Evolutionary conservation across 2,113 vertebrate genomes (phyloP), one percentile per base, ranked within the genome.

Genomic region (Perccottus glenii): DNA sequence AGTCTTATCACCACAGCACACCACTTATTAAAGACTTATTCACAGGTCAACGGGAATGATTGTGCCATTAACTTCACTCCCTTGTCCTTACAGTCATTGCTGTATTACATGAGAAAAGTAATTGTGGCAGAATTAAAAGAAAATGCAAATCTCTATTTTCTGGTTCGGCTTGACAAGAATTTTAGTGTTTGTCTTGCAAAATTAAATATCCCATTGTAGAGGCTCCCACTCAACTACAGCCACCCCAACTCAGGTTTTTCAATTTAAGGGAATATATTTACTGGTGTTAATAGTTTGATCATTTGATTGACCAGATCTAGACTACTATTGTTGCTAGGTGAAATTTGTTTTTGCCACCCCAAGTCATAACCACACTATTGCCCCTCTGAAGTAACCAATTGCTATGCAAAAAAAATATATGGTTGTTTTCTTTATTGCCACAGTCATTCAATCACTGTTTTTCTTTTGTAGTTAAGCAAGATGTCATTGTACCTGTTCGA

Each of bases 391-490:
- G 70, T 89, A 88, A 90, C 89, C 87, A 90, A 91, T 93, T 90
- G 87, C 93, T 94, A 94, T 94, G 93, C 93, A 92, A 92, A 87
- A 85, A 27, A 67, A 77, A 59, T 71, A 75, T 89, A 82, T 88
- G 76, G 85, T 88, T 88, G 74, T 83, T 85, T 85, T 88, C 78
- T 75, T 79, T 83, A 73, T 77, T 81, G 83, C 81, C 81, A 78
- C 85, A 85, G 82, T 90, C 81, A 78, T 89, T 90, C 79, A 82
- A 83, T 89, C 88, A 90, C 81, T 89, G 66, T 89, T 87, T 71
- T 80, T 83, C 51, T 84, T 87, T 85, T 69, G 67, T 92, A 87
- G 84, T 88, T 83, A 75, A 88, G 86, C 86, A 77, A 89, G 88
- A 90, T 90, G 89, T 90, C 85, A 74, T 86, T 91, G 91, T 91